A percentile compares a stretch with the other conserved stretches of the same genome.
Conservation (phyloP, 2,797 vertebrate species). For the Pseudopleuronectes americanus region DNA sequence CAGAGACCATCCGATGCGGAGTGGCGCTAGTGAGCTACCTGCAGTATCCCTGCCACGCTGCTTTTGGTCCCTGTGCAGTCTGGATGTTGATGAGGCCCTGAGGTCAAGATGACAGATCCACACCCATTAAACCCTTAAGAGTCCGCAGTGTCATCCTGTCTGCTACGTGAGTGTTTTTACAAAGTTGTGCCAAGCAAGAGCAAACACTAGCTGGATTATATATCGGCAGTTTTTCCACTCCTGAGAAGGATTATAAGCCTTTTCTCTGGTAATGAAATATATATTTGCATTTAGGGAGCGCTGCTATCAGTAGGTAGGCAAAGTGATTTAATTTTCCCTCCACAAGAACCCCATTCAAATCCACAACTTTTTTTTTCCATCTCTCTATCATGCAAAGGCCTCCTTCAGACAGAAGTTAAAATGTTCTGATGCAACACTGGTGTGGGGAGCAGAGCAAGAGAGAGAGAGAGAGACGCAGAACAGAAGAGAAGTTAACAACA, state of each 20-base stretch:
- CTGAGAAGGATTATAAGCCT: slow-evolving; percentile 25
- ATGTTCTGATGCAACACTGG: slow-evolving; percentile 55
- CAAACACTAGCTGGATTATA: slow-evolving; percentile 3
- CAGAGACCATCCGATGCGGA: slow-evolving; percentile 43
- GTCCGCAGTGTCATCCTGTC: neutral
- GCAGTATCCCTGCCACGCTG: slow-evolving; percentile 44
- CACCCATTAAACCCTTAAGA: neutral
- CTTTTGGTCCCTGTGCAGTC: slow-evolving; percentile 23
- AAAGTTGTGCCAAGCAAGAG: neutral
- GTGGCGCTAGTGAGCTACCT: slow-evolving; percentile 65
- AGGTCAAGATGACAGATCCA: slow-evolving; percentile 33
- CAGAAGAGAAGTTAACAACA: slow-evolving; percentile 49
- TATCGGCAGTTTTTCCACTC: slow-evolving; percentile 11
- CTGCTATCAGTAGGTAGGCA: slow-evolving; percentile 12
- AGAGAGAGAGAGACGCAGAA: neutral
- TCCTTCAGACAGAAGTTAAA: slow-evolving; percentile 45
- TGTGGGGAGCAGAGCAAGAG: neutral
- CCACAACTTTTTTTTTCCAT: slow-evolving; percentile 39
- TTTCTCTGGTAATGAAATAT: slow-evolving; percentile 30
- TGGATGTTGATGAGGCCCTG: slow-evolving; percentile 8
- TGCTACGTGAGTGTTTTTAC: neutral
- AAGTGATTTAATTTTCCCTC: slow-evolving; percentile 63
- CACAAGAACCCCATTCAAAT: slow-evolving; percentile 55
- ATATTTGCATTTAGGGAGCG: slow-evolving; percentile 42
- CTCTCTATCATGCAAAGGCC: slow-evolving; percentile 44